phyloP scores from a whole-genome alignment of 2,797 vertebrate genomes.

The Sternarchorhynchus goeldii region DNA sequence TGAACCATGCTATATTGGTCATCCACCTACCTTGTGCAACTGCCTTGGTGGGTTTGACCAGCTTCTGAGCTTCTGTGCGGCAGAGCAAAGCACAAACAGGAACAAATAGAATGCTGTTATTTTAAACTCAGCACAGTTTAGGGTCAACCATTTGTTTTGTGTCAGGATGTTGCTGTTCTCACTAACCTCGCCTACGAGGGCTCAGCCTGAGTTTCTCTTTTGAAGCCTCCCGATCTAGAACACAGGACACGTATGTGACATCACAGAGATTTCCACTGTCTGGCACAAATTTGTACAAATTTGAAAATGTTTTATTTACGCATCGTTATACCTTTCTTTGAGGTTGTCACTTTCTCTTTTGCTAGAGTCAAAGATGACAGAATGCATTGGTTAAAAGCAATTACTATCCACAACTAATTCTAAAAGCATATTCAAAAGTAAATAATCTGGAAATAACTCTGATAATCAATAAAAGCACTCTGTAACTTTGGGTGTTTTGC shows the following conservation, averaged over 20 bases:
- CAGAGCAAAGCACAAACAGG: neutral
- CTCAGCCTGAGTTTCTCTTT: slow-evolving; percentile 26
- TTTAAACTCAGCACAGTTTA: neutral
- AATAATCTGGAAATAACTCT: too few species aligned
- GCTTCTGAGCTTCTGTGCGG: slow-evolving; percentile 19
- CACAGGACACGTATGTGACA: neutral
- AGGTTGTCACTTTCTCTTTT: slow-evolving; percentile 24
- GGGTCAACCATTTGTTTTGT: neutral
- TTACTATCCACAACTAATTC: too few species aligned
- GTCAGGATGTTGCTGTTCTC: neutral
- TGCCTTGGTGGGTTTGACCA: slow-evolving; percentile 15
- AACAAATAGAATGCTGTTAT: neutral
- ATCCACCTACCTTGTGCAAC: neutral
- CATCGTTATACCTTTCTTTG: slow-evolving; percentile 27
- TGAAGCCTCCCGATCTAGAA: neutral
- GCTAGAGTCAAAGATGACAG: slow-evolving; percentile 9
- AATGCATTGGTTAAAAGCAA: slow-evolving; percentile 31
- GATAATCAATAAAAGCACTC: too few species aligned
- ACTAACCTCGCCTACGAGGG: slow-evolving; percentile 31
- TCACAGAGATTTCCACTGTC: too few species aligned
- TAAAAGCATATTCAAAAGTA: too few species aligned
- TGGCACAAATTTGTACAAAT: neutral
- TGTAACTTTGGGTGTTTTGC: too few species aligned
- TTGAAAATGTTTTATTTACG: neutral
- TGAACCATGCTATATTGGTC: neutral